Evolutionary conservation across 2,113 vertebrate genomes (phyloP), one percentile per base, ranked within the genome.

Genomic region (Pomatorhinus ruficollis): DNA sequence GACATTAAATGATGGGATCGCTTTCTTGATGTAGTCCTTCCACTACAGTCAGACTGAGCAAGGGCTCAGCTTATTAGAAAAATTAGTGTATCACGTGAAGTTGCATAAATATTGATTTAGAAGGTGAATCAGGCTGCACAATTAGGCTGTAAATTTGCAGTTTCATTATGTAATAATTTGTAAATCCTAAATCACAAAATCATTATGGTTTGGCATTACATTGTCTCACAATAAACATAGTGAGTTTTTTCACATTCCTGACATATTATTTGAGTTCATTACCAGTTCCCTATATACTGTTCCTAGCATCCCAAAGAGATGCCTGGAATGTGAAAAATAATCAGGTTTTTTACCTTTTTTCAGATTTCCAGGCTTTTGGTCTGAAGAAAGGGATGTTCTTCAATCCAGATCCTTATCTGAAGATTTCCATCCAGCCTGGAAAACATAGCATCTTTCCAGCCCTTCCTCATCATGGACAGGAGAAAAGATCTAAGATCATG

Each of bases 351-450:
- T 76, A 53, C 71, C n/a, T 70, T 94, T 91, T 91, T 89, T 53
- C 90, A 99, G 99, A 99, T 97, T 98, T 99, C 89, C 99, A 99
- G 95, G 99, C 99, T 33, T 97, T 99, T 90, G 99, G 99, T 45
- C 96, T 99, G 97, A 99, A 99, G 98, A 99, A 99, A 95, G 99
- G 99, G n/a, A 99, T 99, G 99, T 99, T 99, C 97, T 99, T 99
- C 96, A 99, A 99, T 95, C 99, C 99, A 17, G 99, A 99, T 85
- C 99, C 99, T 39, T 99, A 99, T 89, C 98, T 99, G 97, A 99
- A 99, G 98, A 99, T 99, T 93, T 99, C 99, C 75, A 99, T 99
- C 91, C 99, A 99, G 96, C 99, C 99, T 21, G 99, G 99, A 59
- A 99, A 99, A 66, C 99, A 99, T 56, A 99, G 99, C 98, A 99